Percentiles rank a stretch among this genome's conserved stretches.
These are phyloP conservation scores for Hippolais icterina DNA, from an alignment of 2,113 vertebrate genomes.

Conservation along the genomic window DNA sequence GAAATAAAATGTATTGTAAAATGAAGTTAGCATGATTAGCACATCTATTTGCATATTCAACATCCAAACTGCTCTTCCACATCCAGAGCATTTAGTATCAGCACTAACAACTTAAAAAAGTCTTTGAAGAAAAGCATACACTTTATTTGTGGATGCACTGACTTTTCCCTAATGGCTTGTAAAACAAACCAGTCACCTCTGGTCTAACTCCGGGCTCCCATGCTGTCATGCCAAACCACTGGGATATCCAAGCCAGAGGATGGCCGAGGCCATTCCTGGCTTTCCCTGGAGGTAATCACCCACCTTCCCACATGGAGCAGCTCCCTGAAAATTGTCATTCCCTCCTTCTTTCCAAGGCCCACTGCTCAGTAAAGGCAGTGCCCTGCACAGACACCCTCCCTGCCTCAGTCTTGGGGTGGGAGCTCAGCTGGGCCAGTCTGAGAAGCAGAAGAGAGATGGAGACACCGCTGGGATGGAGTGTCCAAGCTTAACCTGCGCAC, in stretches of 20 bases:
- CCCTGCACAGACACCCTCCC: background rate
- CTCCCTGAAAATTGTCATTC: background rate
- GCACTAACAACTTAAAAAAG: background rate
- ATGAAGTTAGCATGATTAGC: background rate
- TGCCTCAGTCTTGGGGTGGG: background rate
- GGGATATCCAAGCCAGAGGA: background rate
- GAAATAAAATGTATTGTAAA: background rate
- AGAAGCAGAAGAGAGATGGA: background rate
- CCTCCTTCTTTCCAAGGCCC: background rate
- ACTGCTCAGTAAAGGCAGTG: background rate
- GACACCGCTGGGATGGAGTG: background rate
- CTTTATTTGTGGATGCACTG: background rate
- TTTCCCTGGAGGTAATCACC: fast-evolving
- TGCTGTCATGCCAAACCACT: background rate
- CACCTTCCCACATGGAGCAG: background rate
- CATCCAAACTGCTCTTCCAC: background rate
- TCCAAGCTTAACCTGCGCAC: background rate
- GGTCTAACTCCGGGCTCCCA: background rate
- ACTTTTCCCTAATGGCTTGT: background rate
- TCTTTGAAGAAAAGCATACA: background rate
- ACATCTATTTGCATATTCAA: background rate
- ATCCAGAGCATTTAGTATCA: background rate
- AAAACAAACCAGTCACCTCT: background rate
- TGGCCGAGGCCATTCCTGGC: background rate
- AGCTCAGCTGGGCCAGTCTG: background rate